Conservation (phyloP, 2,888 invertebrate genomes). For the Hirtodrosophila confusa region DNA sequence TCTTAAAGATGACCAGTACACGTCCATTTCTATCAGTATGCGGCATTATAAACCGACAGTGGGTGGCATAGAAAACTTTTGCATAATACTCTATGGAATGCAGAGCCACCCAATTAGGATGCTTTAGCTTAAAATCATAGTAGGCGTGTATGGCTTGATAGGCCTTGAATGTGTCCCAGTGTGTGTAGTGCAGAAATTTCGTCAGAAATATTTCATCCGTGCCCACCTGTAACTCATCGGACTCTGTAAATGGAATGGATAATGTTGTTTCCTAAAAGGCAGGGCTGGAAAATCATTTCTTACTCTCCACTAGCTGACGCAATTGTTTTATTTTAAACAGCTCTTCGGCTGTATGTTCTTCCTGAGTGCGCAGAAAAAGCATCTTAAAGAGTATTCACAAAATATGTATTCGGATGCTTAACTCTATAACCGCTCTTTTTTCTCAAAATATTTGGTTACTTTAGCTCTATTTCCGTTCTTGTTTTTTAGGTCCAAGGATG, state of each 20-base stretch:
- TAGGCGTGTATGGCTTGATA: slow-evolving; percentile 73
- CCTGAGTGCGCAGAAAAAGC: slow-evolving; percentile 59
- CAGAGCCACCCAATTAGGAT: slow-evolving; percentile 80
- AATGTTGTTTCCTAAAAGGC: too few species aligned
- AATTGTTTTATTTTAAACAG: slow-evolving; percentile 68
- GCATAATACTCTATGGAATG: slow-evolving; percentile 77
- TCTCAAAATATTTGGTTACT: background rate
- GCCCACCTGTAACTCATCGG: slow-evolving; percentile 70
- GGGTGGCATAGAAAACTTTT: slow-evolving; percentile 70
- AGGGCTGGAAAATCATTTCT: slow-evolving; percentile 5
- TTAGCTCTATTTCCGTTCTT: too few species aligned
- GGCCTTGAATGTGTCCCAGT: slow-evolving; percentile 78
- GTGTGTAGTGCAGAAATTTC: slow-evolving; percentile 72
- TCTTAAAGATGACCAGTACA: slow-evolving; percentile 73
- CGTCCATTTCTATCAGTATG: slow-evolving; percentile 80
- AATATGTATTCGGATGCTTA: background rate
- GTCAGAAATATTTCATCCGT: slow-evolving; percentile 77
- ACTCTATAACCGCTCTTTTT: background rate
- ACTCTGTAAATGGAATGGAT: slow-evolving; percentile 46
- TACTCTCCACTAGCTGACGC: slow-evolving; percentile 71
- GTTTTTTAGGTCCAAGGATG: too few species aligned
- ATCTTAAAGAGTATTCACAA: slow-evolving; percentile 25
- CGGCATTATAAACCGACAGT: slow-evolving; percentile 80
- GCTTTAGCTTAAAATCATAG: slow-evolving; percentile 78
- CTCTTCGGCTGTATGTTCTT: slow-evolving; percentile 63